Evolutionary conservation across 2,888 invertebrate species (phyloP), one percentile per base, ranked within the genome.

Genomic region (Plagiodera versicolora): DNA sequence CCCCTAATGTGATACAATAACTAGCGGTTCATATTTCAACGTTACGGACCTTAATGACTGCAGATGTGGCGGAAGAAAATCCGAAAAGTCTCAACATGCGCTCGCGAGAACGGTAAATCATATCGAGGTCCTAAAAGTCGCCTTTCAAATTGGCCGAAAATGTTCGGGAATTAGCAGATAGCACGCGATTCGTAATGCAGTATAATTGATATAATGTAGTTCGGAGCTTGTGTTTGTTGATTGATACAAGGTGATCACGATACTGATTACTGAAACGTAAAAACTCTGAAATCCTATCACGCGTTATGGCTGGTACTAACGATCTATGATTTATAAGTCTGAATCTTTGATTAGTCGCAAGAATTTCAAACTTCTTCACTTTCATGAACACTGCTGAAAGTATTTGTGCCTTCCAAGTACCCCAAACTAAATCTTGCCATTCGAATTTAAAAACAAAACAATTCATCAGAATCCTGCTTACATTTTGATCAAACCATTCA

Each of bases 131-230:
- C 54, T 50, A 58, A 58, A 58, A 58, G 56, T 58, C 47, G 32
- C 56, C 30, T 57, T 56, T 51, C 48, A 44, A 58, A 62, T 62
- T 62, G 55, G 54, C 56, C 39, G 47, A 62, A 62, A 60, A 52
- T 62, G 39, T 53, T 32, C 48, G 58, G 46, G 52, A 56, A 62
- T 56, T 49, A 56, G 58, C 6, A 16, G 14, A 19, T 28, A 24
- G 52, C 62, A 62, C 58, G 62, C 62, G 56, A 62, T 56, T 58
- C 62, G 58, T 62, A 62, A 62, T 62, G 58, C 62, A 30, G 62
- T 50, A 62, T 62, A 58, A 58, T 58, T 61, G 61, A 61, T 61
- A 58, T 56, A 58, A 44, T 44, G 44, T 52, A 39, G 39, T 39
- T 39, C 39, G n/a, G 39, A 39, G 14, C 39, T 8, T n/a, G 14